Evolutionary conservation across 2,797 vertebrate genomes (phyloP).

Genomic region (Trichosurus vulpecula): DNA sequence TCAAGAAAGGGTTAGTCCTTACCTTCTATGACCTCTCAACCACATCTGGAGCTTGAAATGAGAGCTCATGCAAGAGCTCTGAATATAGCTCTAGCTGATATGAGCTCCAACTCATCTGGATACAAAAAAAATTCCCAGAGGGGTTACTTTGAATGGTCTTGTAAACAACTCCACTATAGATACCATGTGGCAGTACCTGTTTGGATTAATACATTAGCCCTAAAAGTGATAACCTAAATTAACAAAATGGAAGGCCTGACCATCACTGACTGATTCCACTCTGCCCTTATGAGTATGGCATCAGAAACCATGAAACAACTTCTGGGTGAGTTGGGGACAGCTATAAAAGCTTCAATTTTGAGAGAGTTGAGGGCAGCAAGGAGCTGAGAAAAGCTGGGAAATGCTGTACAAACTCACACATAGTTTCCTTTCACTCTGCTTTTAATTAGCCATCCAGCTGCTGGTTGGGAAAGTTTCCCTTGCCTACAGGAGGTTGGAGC

Average conservation of each 20-base stretch:
- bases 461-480: background rate
- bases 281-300: background rate
- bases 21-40: background rate
- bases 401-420: background rate
- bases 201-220: background rate
- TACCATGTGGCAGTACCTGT: background rate
- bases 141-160: background rate
- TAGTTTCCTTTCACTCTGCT: conserved; percentile 10
- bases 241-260: background rate
- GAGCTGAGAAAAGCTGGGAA: conserved; percentile 5
- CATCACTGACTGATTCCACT: background rate
- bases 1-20: background rate
- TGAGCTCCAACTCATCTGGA: background rate
- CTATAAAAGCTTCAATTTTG: background rate
- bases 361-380: background rate
- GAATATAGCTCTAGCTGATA: background rate
- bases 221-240: background rate
- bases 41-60: background rate
- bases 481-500: conserved; percentile 23
- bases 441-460: conserved; percentile 45
- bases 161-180: background rate
- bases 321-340: background rate
- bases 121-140: background rate
- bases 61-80: background rate
- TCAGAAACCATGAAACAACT: conserved; percentile 6